A percentile compares a stretch with the other conserved stretches of the same genome.
phyloP scores from a whole-genome alignment of 92 coral and sea anemone species.

The Zoanthus gigantus region DNA sequence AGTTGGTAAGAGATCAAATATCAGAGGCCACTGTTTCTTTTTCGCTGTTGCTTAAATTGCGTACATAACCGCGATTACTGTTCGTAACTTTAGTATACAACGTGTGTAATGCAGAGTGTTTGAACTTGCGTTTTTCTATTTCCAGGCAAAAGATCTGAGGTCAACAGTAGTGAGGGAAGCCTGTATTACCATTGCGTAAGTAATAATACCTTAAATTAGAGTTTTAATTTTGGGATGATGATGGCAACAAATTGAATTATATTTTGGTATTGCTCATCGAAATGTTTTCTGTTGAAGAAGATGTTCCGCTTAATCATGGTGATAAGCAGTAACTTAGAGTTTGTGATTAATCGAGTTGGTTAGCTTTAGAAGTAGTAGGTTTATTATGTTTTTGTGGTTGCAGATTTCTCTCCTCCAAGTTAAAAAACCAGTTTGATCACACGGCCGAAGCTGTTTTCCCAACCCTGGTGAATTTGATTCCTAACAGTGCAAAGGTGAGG shows the following conservation, averaged over 20 bases:
- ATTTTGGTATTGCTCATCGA: too few species aligned
- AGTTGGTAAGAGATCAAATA: too few species aligned
- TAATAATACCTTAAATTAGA: background rate
- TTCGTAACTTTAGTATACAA: background rate
- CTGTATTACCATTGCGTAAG: slow-evolving; percentile 91
- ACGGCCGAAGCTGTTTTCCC: slow-evolving; percentile 95
- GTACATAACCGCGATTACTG: background rate
- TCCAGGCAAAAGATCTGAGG: slow-evolving; percentile 90
- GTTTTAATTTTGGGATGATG: background rate
- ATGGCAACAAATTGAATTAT: background rate
- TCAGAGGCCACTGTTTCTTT: too few species aligned
- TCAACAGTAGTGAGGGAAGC: slow-evolving; percentile 95
- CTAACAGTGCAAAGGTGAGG: slow-evolving; percentile 95
- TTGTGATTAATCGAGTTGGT: background rate
- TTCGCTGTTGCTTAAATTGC: too few species aligned
- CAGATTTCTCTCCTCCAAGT: slow-evolving; percentile 87
- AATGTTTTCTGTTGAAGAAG: background rate
- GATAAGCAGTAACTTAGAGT: background rate
- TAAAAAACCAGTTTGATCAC: slow-evolving; percentile 93
- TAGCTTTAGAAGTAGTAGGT: too few species aligned
- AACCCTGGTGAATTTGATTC: slow-evolving; percentile 81
- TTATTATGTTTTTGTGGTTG: slow-evolving; percentile 9
- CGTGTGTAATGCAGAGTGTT: background rate
- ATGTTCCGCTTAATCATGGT: background rate
- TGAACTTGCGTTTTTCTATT: background rate